Evolutionary conservation across 2,113 vertebrate genomes (phyloP).

Genomic region (Balaenoptera acutorostrata): DNA sequence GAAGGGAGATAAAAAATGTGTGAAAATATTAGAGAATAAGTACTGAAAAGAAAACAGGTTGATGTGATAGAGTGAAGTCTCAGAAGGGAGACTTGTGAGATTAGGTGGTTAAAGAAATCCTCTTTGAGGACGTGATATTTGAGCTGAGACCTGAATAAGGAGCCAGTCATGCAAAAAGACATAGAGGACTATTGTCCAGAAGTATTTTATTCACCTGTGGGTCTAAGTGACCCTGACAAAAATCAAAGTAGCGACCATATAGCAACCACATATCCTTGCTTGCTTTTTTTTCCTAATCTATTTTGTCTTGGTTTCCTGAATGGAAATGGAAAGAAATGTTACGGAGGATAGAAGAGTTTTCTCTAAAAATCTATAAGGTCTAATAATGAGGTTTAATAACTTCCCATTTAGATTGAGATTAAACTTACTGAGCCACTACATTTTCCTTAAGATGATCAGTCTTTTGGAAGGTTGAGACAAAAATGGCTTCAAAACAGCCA

Average conservation of each 20-base stretch:
- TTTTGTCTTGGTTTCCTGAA: conserved; percentile 13
- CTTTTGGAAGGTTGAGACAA: not conserved
- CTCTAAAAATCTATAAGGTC: not conserved
- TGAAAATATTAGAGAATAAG: not conserved
- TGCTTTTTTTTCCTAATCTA: not conserved
- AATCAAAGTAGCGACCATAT: not conserved
- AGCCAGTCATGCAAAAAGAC: not conserved
- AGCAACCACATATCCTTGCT: not conserved
- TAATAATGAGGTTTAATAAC: not conserved
- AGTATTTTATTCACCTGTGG: not conserved
- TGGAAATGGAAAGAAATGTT: not conserved
- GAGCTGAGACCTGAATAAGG: not conserved
- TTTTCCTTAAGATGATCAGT: not conserved
- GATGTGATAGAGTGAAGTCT: not conserved
- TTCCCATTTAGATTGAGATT: not conserved
- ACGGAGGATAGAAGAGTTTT: not conserved
- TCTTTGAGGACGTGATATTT: not conserved
- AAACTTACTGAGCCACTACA: not conserved
- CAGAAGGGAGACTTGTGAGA: not conserved
- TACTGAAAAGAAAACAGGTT: not conserved
- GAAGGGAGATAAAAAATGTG: not conserved
- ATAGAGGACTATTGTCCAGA: not conserved
- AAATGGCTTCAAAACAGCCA: not conserved
- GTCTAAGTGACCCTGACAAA: not conserved
- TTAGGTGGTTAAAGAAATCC: not conserved